Percentiles rank a stretch among this genome's conserved stretches.
phyloP scores from a whole-genome alignment of 2,797 vertebrate species.

The Aeoliscus strigatus region DNA sequence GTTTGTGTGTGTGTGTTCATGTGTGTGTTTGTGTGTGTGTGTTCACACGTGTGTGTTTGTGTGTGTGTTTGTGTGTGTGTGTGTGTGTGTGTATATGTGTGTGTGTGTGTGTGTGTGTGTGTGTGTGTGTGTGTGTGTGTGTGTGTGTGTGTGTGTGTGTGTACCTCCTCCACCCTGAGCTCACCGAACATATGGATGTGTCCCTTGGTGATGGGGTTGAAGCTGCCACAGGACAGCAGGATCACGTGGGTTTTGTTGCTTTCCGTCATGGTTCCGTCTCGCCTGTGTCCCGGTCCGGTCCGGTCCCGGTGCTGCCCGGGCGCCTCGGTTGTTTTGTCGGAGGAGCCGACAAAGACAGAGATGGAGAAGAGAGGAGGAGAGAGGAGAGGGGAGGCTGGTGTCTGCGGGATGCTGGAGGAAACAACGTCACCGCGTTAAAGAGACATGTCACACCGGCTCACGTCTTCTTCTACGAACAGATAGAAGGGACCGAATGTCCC shows the following conservation, averaged over 20 bases:
- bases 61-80: too few species aligned
- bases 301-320: conserved; percentile 17
- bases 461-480: too few species aligned
- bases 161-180: conserved; percentile 24
- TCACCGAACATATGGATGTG: conserved; percentile 99
- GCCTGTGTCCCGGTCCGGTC: conserved; percentile 8
- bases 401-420: conserved; percentile 9
- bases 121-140: too few species aligned
- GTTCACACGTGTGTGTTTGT: too few species aligned
- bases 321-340: conserved; percentile 8
- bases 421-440: conserved; percentile 10
- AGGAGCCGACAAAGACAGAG: background rate
- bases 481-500: too few species aligned
- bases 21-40: too few species aligned
- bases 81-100: too few species aligned
- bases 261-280: conserved; percentile 82
- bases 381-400: conserved; percentile 1
- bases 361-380: background rate
- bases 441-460: too few species aligned
- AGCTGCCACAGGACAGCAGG: conserved; percentile 93
- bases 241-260: conserved; percentile 91
- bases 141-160: too few species aligned
- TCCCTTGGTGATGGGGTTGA: conserved; percentile 95
- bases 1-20: too few species aligned
- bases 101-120: too few species aligned